Percentiles rank a stretch among this genome's conserved stretches.
Conservation (phyloP, 2,113 vertebrate genomes). For the Malurus elegans region DNA sequence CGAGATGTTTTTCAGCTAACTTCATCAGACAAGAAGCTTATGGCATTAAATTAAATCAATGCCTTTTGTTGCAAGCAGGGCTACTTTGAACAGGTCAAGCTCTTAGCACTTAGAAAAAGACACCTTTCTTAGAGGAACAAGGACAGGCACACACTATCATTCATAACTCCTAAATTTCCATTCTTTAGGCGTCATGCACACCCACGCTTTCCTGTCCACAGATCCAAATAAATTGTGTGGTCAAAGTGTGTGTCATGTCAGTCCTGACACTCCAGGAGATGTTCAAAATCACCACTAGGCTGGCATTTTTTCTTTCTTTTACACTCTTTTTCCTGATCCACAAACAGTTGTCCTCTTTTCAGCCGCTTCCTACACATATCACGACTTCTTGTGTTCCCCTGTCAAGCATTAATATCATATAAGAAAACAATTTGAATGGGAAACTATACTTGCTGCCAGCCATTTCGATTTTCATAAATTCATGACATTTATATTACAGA, state of each 20-base stretch:
- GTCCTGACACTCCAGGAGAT: neutral
- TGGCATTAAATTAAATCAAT: neutral
- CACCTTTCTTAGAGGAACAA: neutral
- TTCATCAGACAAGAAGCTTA: neutral
- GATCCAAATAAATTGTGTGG: neutral
- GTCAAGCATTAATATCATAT: neutral
- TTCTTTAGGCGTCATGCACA: neutral
- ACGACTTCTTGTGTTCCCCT: neutral
- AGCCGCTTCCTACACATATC: neutral
- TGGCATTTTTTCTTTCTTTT: neutral
- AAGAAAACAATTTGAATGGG: neutral
- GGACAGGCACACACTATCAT: neutral
- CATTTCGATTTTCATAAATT: neutral
- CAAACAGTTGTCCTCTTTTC: neutral
- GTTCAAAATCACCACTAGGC: neutral
- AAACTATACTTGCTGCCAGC: neutral
- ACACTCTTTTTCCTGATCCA: neutral
- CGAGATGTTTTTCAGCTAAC: neutral
- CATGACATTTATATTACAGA: fast-evolving
- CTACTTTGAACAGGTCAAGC: neutral
- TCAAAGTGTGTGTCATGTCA: neutral
- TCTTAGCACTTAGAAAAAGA: neutral
- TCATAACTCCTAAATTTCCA: neutral
- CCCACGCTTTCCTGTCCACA: neutral
- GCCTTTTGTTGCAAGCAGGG: neutral